Evolutionary conservation across 1,140 invertebrate genomes (phyloP).

Genomic region (Pissodes strobi): DNA sequence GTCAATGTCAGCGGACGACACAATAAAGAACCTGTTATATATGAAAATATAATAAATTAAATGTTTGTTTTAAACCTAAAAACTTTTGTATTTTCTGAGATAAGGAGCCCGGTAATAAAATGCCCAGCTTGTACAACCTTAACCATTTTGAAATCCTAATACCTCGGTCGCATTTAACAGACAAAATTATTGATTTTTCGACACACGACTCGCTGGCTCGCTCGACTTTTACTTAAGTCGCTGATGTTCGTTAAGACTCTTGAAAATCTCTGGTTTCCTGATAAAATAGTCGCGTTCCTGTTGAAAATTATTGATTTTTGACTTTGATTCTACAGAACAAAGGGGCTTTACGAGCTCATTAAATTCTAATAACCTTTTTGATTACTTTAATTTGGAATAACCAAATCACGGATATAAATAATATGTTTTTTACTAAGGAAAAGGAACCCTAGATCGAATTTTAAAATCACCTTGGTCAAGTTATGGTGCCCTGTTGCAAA

Average conservation of each 20-base stretch:
- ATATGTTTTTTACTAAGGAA: neutral
- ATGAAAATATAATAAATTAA: no score
- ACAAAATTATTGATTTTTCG: conserved; percentile 11
- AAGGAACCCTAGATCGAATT: neutral
- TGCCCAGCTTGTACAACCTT: no score
- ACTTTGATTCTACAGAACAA: neutral
- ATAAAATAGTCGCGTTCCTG: neutral
- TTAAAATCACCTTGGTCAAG: neutral
- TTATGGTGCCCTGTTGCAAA: neutral
- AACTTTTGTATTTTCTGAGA: no score
- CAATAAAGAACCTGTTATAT: no score
- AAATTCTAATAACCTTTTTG: no score
- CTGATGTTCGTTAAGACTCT: no score
- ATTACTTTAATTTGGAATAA: neutral
- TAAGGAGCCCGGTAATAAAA: no score
- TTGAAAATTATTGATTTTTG: conserved; percentile 22
- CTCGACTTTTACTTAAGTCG: neutral
- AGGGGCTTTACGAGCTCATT: conserved; percentile 1
- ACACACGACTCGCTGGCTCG: neutral
- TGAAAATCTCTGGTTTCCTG: no score
- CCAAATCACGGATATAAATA: no score
- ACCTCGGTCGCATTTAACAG: neutral
- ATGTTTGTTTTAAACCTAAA: no score
- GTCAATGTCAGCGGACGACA: no score
- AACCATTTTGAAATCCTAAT: conserved; percentile 2